phyloP scores from a whole-genome alignment of 2,888 invertebrate species.

The Yponomeuta plumbellus region DNA sequence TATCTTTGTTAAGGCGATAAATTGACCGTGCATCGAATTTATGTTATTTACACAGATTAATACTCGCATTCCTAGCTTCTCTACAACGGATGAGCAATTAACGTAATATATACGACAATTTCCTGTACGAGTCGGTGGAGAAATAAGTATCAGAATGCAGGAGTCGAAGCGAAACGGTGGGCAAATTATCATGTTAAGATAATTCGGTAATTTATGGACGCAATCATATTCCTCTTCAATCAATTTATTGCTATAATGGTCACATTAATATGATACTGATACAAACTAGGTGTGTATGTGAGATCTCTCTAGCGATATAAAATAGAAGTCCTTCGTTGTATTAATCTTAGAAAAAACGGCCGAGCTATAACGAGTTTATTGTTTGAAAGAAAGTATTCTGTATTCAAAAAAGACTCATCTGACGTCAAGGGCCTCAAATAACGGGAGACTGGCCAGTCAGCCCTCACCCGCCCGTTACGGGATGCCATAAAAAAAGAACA shows the following conservation, averaged over 20 bases:
- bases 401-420: slow-evolving; percentile 17
- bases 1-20: background rate
- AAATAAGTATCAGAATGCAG: background rate
- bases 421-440: slow-evolving; percentile 43
- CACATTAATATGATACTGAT: background rate
- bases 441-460: slow-evolving; percentile 35
- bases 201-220: background rate
- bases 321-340: background rate
- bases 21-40: background rate
- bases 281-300: background rate
- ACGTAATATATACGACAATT: background rate
- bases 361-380: background rate
- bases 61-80: background rate
- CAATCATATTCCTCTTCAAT: background rate
- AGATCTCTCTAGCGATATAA: background rate
- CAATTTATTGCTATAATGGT: background rate
- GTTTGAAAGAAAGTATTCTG: background rate
- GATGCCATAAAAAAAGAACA: slow-evolving; percentile 17
- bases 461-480: slow-evolving; percentile 22
- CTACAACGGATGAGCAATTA: background rate
- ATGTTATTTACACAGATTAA: background rate
- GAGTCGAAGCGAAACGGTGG: background rate
- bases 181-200: slow-evolving; percentile 2
- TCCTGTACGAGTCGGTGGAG: background rate
- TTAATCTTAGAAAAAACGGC: background rate